Evolutionary conservation across 2,888 invertebrate genomes (phyloP).

Genomic region (Didymodactylos carnosus): DNA sequence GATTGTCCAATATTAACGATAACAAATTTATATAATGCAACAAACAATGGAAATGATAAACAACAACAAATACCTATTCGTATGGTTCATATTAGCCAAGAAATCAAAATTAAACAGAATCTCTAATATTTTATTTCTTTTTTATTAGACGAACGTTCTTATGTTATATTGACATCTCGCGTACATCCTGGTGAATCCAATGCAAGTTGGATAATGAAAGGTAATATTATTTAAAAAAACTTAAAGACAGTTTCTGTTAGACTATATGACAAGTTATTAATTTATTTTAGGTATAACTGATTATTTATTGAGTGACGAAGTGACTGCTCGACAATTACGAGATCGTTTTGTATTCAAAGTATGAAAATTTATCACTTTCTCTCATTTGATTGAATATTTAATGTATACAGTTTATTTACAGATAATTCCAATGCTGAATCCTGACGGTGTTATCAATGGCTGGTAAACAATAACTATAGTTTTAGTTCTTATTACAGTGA

Average conservation of each 20-base stretch:
- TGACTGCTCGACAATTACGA: constrained; percentile 43
- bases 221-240: too few species aligned
- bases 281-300: constrained; percentile 42
- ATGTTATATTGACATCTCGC: constrained; percentile 51
- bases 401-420: constrained; percentile 44
- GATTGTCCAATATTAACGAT: constrained; percentile 55
- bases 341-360: constrained; percentile 43
- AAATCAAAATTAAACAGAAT: too few species aligned
- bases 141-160: constrained; percentile 22
- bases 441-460: constrained; percentile 67
- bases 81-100: too few species aligned
- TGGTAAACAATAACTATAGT: too few species aligned
- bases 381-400: not conserved
- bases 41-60: not conserved
- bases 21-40: constrained; percentile 32
- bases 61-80: not conserved
- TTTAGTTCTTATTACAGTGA: not conserved
- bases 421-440: constrained; percentile 67
- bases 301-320: constrained; percentile 39
- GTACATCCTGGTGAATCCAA: constrained; percentile 75
- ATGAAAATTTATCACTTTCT: not conserved
- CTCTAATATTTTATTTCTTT: not conserved
- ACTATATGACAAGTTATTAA: not conserved
- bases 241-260: not conserved
- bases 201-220: constrained; percentile 70